Percentiles rank a stretch among this genome's conserved stretches.
phyloP scores from a whole-genome alignment of 2,797 vertebrate species.

The Anniella stebbinsi region DNA sequence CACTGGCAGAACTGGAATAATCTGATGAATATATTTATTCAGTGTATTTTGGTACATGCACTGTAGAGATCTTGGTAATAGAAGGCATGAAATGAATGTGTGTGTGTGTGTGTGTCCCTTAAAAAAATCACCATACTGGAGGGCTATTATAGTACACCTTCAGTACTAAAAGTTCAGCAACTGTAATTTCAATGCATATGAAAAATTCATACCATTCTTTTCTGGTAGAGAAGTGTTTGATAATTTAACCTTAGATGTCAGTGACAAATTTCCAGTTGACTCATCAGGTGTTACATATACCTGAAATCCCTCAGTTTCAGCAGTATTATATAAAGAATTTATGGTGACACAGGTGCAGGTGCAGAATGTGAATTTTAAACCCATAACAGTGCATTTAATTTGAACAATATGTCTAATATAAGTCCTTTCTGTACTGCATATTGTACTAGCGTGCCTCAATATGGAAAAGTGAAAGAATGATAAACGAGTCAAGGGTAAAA shows the following conservation, averaged over 20 bases:
- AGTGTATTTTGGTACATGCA: background rate
- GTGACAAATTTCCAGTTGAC: slow-evolving; percentile 8
- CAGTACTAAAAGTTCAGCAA: background rate
- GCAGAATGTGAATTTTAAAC: background rate
- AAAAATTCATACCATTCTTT: slow-evolving; percentile 14
- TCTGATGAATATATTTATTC: background rate
- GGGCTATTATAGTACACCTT: background rate
- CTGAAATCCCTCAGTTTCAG: background rate
- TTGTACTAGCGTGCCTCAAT: background rate
- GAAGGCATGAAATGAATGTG: background rate
- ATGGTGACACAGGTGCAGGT: background rate
- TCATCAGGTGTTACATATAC: background rate
- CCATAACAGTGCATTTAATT: background rate
- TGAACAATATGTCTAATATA: slow-evolving; percentile 1
- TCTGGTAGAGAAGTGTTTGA: background rate
- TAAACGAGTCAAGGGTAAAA: background rate
- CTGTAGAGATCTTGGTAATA: background rate
- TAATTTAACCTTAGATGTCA: slow-evolving; percentile 22
- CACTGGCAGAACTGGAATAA: background rate
- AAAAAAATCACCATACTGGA: background rate
- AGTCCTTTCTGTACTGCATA: background rate
- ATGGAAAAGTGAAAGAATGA: background rate
- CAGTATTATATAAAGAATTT: slow-evolving; percentile 21
- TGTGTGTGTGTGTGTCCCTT: too few relatives aligned
- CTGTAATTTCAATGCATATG: background rate